These are phyloP conservation scores for Ahaetulla prasina DNA, from an alignment of 2,113 vertebrate species.

Conservation along the genomic window DNA sequence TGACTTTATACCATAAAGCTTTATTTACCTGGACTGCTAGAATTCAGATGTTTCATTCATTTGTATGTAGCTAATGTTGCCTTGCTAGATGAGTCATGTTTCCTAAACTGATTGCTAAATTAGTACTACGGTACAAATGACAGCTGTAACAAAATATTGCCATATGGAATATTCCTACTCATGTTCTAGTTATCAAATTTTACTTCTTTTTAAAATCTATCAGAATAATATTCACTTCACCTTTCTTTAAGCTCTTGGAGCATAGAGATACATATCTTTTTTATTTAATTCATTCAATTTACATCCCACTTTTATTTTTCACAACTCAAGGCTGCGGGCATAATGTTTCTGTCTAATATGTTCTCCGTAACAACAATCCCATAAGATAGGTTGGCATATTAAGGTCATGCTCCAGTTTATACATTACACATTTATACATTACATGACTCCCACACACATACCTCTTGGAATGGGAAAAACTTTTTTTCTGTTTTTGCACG, in stretches of 20 bases:
- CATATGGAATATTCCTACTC: background rate
- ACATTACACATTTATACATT: background rate
- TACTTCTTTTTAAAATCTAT: background rate
- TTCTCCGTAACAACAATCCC: background rate
- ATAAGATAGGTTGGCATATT: background rate
- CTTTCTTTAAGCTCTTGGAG: background rate
- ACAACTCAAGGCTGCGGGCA: background rate
- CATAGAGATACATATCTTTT: background rate
- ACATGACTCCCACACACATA: background rate
- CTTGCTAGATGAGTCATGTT: background rate
- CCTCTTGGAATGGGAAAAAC: background rate
- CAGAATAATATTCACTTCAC: background rate
- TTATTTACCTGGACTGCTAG: background rate
- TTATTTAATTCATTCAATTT: background rate
- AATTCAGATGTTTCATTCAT: background rate
- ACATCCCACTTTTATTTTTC: background rate
- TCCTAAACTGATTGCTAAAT: background rate
- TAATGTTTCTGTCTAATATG: background rate
- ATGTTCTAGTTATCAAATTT: no score
- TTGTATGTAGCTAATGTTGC: background rate
- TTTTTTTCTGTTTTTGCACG: background rate
- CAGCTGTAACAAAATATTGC: background rate
- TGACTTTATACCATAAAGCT: constrained; percentile 5
- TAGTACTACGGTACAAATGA: background rate
- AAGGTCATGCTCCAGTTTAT: background rate